These are phyloP conservation scores for Drosophila burlai DNA, from an alignment of 1,140 invertebrate species.

Conservation along the genomic window DNA sequence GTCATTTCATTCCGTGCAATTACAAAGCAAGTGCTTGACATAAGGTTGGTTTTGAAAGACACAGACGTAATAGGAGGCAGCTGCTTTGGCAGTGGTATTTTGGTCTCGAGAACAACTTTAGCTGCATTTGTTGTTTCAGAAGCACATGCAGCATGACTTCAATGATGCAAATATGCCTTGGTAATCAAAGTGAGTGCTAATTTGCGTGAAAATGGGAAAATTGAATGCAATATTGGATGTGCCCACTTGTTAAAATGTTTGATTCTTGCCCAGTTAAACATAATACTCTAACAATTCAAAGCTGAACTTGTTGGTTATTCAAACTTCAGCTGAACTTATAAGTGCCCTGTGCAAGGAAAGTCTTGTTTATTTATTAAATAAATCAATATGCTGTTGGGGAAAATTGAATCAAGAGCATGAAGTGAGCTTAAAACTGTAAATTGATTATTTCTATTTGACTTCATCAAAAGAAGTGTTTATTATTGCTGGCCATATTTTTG, in stretches of 20 bases:
- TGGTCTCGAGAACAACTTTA: conserved; percentile 1
- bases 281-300: not conserved
- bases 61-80: not conserved
- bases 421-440: not conserved
- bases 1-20: conserved; percentile 32
- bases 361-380: not conserved
- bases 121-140: conserved; percentile 11
- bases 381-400: not conserved
- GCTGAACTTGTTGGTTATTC: not conserved
- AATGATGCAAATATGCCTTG: not conserved
- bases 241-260: too few species aligned
- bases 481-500: not conserved
- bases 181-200: not conserved
- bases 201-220: not conserved
- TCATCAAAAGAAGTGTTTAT: not conserved
- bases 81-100: not conserved
- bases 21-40: conserved; percentile 31
- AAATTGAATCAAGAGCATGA: too few species aligned
- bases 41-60: conserved; percentile 18
- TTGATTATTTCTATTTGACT: not conserved
- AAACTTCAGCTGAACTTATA: not conserved
- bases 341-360: not conserved
- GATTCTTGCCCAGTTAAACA: not conserved
- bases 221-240: not conserved
- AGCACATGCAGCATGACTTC: not conserved